Evolutionary conservation across 2,797 vertebrate genomes (phyloP), one percentile per base, ranked within the genome.

Genomic region (Tragopan temminckii): DNA sequence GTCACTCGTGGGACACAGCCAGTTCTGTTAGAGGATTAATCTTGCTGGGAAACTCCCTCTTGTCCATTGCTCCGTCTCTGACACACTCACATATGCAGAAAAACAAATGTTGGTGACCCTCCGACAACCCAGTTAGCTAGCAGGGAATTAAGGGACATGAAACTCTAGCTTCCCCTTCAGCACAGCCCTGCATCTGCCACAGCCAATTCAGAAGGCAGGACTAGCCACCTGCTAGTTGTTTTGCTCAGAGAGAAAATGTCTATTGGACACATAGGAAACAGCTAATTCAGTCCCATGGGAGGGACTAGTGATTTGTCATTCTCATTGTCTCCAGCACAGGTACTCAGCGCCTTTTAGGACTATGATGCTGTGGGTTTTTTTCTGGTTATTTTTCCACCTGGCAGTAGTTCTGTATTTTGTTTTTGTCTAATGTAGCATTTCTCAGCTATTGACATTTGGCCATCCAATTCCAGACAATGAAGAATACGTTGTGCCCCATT

Each of bases 221-320:
- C 74, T 12, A 89, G 80, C 95, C 94, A 90, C 95, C 96, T 96
- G 95, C 93, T 88, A 3, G 67, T 77, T 95, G 88, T 94, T 97
- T 86, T 88, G 52, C 79, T 92, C 11, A 4, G 87, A 95, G 96
- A 97, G 55, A 70, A 76, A 95, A 89, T 14, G 59, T 40, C 86
- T 72, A 2, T 43, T 95, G 94, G 87, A 77, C 62, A 25, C 57
- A 33, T 48, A 91, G 82, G 82, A 94, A 95, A 42, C 77, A 93
- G 42, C 63, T 85, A 35, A 74, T 88, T 59, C 36, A 9, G 70
- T 93, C 80, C 33, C 64, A n/a, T 0, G 38, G 52, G 87, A 89
- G 7, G 33, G 46, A 20, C 15, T 15, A 23, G 70, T 23, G 20
- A 1, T 81, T 92, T 67, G 43, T 81, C 87, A 81, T 88, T 92